A percentile compares a stretch with the other conserved stretches of the same genome.
These are phyloP conservation scores for Oreortyx pictus DNA, from an alignment of 2,797 vertebrate genomes.

Conservation along the genomic window DNA sequence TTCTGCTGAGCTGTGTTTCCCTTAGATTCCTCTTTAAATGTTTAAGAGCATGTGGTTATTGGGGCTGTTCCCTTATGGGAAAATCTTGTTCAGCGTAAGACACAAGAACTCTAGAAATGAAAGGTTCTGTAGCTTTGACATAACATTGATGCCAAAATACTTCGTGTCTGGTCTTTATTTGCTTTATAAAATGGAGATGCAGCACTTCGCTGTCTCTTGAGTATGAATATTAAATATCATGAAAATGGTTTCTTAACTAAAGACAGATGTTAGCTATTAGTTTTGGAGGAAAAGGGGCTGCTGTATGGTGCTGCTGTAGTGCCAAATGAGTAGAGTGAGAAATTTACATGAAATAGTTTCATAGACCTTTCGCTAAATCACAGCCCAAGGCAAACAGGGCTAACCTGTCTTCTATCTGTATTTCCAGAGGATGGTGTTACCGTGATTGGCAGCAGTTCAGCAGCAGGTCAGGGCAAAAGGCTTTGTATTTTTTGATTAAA, in stretches of 20 bases:
- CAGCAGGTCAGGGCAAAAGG: not conserved
- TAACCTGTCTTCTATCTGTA: not conserved
- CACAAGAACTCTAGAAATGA: not conserved
- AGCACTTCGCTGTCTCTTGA: accelerated
- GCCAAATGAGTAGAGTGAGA: not conserved
- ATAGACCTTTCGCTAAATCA: not conserved
- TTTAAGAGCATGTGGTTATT: not conserved
- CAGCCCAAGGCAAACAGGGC: not conserved
- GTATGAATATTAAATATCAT: not conserved
- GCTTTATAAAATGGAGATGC: not conserved
- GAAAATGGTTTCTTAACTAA: not conserved
- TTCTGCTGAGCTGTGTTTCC: not conserved
- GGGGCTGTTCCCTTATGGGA: not conserved
- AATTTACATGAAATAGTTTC: not conserved
- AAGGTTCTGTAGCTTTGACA: not conserved
- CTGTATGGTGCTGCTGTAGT: not conserved
- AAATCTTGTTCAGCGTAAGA: not conserved
- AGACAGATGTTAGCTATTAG: not conserved
- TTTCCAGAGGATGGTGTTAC: not conserved
- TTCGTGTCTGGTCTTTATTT: not conserved
- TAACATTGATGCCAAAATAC: not conserved
- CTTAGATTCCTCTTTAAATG: not conserved
- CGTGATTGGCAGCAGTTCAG: not conserved
- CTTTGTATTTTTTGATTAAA: slow-evolving; percentile 4
- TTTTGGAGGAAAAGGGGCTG: not conserved